phyloP scores from a whole-genome alignment of 2,113 vertebrate species.

The Cariama cristata region DNA sequence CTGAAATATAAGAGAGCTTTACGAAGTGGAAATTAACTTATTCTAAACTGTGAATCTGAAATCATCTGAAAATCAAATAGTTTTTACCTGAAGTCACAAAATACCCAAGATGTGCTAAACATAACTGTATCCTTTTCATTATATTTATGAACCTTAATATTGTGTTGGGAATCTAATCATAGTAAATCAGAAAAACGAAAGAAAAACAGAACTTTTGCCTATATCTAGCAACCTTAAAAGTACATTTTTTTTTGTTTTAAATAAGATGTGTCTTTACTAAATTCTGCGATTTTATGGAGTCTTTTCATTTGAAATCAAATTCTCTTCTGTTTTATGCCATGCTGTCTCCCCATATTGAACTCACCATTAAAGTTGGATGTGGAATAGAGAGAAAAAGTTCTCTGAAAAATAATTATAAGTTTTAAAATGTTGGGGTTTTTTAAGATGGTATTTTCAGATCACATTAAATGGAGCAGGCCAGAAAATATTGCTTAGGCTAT shows the following conservation, averaged over 20 bases:
- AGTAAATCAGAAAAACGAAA: not conserved
- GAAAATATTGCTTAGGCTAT: not conserved
- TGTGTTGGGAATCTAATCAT: not conserved
- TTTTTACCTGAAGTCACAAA: not conserved
- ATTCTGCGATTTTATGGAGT: not conserved
- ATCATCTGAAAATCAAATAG: not conserved
- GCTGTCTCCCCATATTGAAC: not conserved
- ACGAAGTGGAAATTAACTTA: not conserved
- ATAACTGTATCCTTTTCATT: not conserved
- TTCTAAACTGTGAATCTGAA: not conserved
- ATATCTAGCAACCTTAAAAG: not conserved
- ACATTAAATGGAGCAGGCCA: not conserved
- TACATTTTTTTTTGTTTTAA: rapidly evolving
- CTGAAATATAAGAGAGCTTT: not conserved
- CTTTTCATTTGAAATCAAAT: not conserved
- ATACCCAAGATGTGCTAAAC: not conserved
- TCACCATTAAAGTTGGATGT: not conserved
- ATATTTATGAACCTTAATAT: not conserved
- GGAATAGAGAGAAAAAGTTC: not conserved
- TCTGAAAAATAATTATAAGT: not conserved
- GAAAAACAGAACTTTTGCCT: not conserved
- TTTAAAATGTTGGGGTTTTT: not conserved
- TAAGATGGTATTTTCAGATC: not conserved
- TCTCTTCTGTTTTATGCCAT: not conserved
- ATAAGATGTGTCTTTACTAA: not conserved